phyloP scores from a whole-genome alignment of 2,888 invertebrate species.

The Amiota communis region DNA sequence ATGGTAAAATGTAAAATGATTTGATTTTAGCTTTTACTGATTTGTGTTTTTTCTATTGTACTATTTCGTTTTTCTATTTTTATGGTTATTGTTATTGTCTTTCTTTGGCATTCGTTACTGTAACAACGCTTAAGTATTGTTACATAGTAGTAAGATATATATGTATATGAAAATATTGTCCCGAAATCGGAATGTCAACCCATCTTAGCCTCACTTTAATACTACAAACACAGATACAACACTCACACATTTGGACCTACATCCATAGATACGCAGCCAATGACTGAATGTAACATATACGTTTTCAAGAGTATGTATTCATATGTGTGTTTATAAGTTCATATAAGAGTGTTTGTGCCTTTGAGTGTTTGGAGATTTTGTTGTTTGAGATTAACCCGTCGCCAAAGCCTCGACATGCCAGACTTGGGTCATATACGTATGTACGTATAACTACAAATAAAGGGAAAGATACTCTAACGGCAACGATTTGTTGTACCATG shows the following conservation, averaged over 20 bases:
- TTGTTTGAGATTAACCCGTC: no score
- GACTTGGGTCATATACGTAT: no score
- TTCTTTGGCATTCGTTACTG: background rate
- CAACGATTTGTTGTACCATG: slow-evolving; percentile 13
- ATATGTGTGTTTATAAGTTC: no score
- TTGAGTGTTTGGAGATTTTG: no score
- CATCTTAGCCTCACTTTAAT: slow-evolving; percentile 38
- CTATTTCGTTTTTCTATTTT: slow-evolving; percentile 1
- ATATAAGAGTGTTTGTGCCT: no score
- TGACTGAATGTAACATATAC: no score
- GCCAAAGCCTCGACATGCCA: no score
- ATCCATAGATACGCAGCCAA: background rate
- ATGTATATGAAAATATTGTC: slow-evolving; percentile 30
- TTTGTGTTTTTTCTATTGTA: background rate
- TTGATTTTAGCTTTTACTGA: no score
- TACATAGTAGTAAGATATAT: background rate
- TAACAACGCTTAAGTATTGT: slow-evolving; percentile 6
- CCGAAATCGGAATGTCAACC: slow-evolving; percentile 38
- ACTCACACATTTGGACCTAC: slow-evolving; percentile 10
- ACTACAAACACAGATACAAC: slow-evolving; percentile 6
- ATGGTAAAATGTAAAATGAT: no score
- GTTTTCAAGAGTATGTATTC: no score
- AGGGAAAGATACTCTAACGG: background rate
- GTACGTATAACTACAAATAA: slow-evolving; percentile 14
- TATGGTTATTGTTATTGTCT: slow-evolving; percentile 8